Percentiles rank a stretch among this genome's conserved stretches.
Evolutionary conservation across 2,888 invertebrate genomes (phyloP).

Genomic region (Idaea biselata): DNA sequence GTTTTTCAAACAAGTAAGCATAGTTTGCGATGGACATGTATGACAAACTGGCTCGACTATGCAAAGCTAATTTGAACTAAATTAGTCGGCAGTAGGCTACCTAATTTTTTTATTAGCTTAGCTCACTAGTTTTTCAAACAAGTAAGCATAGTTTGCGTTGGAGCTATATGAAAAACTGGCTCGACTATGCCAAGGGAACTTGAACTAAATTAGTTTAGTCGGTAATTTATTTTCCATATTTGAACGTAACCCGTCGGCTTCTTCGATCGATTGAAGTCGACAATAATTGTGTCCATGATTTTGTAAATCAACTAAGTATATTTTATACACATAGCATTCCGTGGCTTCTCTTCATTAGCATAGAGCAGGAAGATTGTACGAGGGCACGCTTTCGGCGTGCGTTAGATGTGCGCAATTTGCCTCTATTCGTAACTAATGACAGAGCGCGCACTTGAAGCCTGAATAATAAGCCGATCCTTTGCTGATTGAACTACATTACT

Average conservation of each 20-base stretch:
- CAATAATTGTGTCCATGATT: not conserved
- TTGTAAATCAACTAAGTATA: not conserved
- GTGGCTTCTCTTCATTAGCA: constrained; percentile 50
- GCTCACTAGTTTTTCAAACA: too few relatives aligned
- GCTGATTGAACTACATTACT: constrained; percentile 55
- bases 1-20: too few relatives aligned
- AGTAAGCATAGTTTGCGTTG: too few relatives aligned
- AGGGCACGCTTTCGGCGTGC: constrained; percentile 66
- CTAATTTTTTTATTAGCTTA: too few relatives aligned
- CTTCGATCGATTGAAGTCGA: not conserved
- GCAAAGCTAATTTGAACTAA: too few relatives aligned
- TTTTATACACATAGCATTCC: not conserved
- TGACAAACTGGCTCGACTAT: too few relatives aligned
- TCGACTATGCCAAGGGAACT: too few relatives aligned
- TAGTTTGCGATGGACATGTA: too few relatives aligned
- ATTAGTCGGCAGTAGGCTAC: too few relatives aligned
- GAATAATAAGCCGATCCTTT: constrained; percentile 74
- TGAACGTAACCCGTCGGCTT: not conserved
- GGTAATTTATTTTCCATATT: too few relatives aligned
- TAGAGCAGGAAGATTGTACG: constrained; percentile 50
- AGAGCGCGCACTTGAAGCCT: constrained; percentile 67
- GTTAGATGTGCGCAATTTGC: constrained; percentile 78
- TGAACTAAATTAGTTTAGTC: too few relatives aligned
- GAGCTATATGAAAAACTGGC: too few relatives aligned
- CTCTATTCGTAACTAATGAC: constrained; percentile 76